These are phyloP conservation scores for Macroramphosus scolopax DNA, from an alignment of 2,797 vertebrate species.

Conservation along the genomic window DNA sequence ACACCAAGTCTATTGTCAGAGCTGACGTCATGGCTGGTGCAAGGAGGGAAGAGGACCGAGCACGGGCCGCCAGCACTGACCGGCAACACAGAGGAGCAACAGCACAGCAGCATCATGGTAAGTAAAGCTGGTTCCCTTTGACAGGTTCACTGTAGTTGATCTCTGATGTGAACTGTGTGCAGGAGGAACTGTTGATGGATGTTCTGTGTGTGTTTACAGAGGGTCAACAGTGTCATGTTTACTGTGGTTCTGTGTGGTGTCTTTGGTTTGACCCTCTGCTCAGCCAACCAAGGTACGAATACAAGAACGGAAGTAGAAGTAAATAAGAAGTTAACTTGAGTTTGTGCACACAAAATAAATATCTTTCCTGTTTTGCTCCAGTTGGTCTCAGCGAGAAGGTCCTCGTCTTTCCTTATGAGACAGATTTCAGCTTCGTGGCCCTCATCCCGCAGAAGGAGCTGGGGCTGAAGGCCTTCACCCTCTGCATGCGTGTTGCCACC, in stretches of 20 bases:
- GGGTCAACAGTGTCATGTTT: conserved; percentile 24
- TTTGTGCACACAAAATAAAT: too few relatives aligned
- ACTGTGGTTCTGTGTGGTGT: conserved; percentile 35
- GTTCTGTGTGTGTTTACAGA: conserved; percentile 43
- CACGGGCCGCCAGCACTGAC: conserved; percentile 15
- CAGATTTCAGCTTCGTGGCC: conserved; percentile 78
- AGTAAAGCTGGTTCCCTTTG: conserved; percentile 8
- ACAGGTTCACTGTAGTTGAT: not conserved
- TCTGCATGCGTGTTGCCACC: conserved; percentile 79
- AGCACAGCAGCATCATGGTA: conserved; percentile 57
- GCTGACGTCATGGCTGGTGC: conserved; percentile 67
- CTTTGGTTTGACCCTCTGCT: conserved; percentile 26
- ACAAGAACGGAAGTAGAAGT: too few relatives aligned
- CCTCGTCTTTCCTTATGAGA: conserved; percentile 80
- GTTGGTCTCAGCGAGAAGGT: conserved; percentile 73
- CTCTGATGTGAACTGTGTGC: not conserved
- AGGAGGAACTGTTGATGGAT: not conserved
- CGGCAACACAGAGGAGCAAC: conserved; percentile 19
- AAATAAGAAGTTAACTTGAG: too few relatives aligned
- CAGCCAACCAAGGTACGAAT: conserved; percentile 59
- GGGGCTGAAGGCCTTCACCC: conserved; percentile 74
- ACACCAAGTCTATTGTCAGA: conserved; percentile 68
- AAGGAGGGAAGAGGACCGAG: conserved; percentile 64
- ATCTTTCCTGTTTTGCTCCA: conserved; percentile 14
- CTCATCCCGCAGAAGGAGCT: conserved; percentile 76